phyloP scores from a whole-genome alignment of 2,888 invertebrate genomes.

The Chalcosyrphus nemorum region DNA sequence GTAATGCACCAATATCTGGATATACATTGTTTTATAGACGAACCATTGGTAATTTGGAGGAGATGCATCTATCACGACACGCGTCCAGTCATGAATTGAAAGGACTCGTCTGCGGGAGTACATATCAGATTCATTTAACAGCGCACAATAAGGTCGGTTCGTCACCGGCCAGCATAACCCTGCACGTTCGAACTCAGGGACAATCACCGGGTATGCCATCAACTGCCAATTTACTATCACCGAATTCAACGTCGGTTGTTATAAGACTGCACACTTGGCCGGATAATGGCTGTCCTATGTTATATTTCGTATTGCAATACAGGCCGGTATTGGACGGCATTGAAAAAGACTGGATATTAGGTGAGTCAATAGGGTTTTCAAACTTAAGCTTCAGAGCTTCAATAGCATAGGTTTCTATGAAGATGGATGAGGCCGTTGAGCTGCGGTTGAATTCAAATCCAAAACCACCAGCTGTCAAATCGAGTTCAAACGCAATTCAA shows the following conservation, averaged over 20 bases:
- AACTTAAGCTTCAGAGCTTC: no score
- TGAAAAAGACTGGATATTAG: slow-evolving; percentile 87
- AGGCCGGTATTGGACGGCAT: slow-evolving; percentile 83
- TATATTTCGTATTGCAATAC: slow-evolving; percentile 88
- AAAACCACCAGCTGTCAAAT: no score
- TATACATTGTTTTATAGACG: slow-evolving; percentile 87
- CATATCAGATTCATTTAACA: slow-evolving; percentile 87
- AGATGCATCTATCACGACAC: slow-evolving; percentile 86
- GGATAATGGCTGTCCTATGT: slow-evolving; percentile 88
- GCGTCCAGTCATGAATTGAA: slow-evolving; percentile 87
- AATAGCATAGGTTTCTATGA: no score
- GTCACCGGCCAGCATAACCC: slow-evolving; percentile 86
- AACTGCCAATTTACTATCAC: slow-evolving; percentile 85
- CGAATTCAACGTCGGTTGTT: slow-evolving; percentile 87
- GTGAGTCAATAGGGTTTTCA: slow-evolving; percentile 78
- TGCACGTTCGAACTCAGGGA: slow-evolving; percentile 88
- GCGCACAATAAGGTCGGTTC: slow-evolving; percentile 88
- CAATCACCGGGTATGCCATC: slow-evolving; percentile 88
- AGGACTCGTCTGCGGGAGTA: slow-evolving; percentile 87
- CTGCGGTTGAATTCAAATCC: no score
- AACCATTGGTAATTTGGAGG: slow-evolving; percentile 86
- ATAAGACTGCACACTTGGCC: slow-evolving; percentile 88
- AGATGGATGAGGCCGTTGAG: no score
- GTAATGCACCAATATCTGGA: slow-evolving; percentile 87
- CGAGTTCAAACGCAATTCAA: no score